A percentile compares a stretch with the other conserved stretches of the same genome.
Evolutionary conservation across 2,797 vertebrate species (phyloP).

Genomic region (Mareca strepera): DNA sequence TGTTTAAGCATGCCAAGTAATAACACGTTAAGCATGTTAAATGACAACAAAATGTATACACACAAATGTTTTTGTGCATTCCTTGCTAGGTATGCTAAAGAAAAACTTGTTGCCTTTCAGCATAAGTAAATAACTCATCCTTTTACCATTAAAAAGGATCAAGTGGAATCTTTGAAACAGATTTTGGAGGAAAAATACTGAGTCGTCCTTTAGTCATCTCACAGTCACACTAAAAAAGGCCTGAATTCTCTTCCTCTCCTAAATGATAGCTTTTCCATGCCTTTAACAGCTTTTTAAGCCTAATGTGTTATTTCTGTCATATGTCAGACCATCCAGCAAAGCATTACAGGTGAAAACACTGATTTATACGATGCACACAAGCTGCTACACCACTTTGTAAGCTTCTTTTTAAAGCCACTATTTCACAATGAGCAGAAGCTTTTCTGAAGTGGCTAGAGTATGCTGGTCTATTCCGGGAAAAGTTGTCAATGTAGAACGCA

Average conservation of each 20-base stretch:
- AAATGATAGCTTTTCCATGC: background rate
- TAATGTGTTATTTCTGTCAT: background rate
- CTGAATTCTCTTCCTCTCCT: background rate
- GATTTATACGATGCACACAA: background rate
- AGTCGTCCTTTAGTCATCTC: background rate
- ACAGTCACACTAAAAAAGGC: background rate
- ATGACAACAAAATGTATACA: background rate
- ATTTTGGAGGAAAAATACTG: background rate
- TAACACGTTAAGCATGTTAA: background rate
- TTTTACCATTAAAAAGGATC: background rate
- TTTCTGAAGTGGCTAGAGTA: constrained; percentile 43
- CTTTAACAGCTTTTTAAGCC: background rate
- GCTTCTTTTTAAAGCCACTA: background rate
- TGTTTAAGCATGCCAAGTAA: background rate
- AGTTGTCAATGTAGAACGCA: constrained; percentile 50
- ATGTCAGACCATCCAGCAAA: background rate
- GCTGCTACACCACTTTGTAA: background rate
- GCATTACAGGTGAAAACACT: background rate
- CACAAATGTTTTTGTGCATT: background rate
- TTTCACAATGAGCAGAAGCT: constrained; percentile 27
- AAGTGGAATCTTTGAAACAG: background rate
- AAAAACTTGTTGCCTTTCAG: background rate
- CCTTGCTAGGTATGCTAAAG: background rate
- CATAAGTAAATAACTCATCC: background rate
- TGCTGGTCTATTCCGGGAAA: constrained; percentile 31